Evolutionary conservation across 2,888 invertebrate genomes (phyloP), one percentile per base, ranked within the genome.

Genomic region (Chesias legatella): DNA sequence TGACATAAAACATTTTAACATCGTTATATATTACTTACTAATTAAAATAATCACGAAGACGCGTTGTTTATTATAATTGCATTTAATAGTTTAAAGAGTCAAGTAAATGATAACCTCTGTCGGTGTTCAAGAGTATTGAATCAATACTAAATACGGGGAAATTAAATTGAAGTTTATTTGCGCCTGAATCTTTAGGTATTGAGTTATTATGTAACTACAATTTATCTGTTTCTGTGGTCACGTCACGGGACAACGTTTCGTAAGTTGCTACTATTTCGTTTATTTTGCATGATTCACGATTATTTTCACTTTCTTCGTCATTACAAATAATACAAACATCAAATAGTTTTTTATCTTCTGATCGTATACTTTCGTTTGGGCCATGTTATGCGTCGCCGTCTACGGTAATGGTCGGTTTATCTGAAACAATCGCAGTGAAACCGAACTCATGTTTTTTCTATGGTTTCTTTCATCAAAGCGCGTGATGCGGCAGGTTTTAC

Each of bases 381-480:
- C 52, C 53, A 54, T 56, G 58, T 50, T 56, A 63, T 63, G 67
- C 67, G 53, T 58, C 48, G 57, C 44, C 51, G 52, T 54, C 48
- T 54, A 39, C 13, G 35, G 31, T 63, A 61, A 63, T 56, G 58
- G 58, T 48, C 42, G 37, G 53, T 48, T 52, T 55, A 63, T 62
- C 56, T 53, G 39, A 50, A 51, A 55, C 55, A 43, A 56, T 58
- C 48, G 43, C 7, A 41, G 53, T 36, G 35, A 43, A 43, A 48
- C 25, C 22, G 17, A 34, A 36, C 24, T 25, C 21, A 26, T 10
- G 7, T 7, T 27, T 7, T 29, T 23, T 13, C 10, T 27, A 17
- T n/a, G 23, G 9, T 9, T 34, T 40, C 17, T 10, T 10, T 40
- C 26, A 41, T 42, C 36, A 41, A 20, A 22, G 21, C 23, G 20